phyloP scores from a whole-genome alignment of 2,113 vertebrate genomes.

The Pyxicephalus adspersus region DNA sequence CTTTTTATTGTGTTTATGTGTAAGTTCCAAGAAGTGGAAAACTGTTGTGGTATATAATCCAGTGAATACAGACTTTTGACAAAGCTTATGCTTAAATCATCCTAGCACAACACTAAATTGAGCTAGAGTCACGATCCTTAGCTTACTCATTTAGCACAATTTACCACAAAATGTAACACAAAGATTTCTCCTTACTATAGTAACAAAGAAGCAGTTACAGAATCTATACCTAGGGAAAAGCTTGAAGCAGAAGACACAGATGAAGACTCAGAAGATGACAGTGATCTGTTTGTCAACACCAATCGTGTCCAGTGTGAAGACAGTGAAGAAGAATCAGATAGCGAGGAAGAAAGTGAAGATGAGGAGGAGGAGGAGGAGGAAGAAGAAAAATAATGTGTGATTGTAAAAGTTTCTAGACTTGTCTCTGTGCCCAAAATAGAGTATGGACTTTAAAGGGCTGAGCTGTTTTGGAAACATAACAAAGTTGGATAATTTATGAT shows the following conservation, averaged over 20 bases:
- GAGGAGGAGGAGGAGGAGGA: not conserved
- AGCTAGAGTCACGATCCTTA: too few relatives aligned
- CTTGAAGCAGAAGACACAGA: conserved; percentile 55
- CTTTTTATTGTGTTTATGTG: too few relatives aligned
- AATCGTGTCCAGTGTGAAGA: conserved; percentile 81
- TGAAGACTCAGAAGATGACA: conserved; percentile 78
- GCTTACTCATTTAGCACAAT: too few relatives aligned
- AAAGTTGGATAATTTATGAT: too few relatives aligned
- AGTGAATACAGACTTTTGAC: too few relatives aligned
- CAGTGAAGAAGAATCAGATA: conserved; percentile 75
- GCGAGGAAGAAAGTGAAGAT: conserved; percentile 48
- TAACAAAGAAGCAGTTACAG: not conserved
- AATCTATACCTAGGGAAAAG: not conserved
- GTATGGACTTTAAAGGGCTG: not conserved
- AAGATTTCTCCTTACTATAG: not conserved
- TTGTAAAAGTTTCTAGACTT: not conserved
- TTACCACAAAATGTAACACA: too few relatives aligned
- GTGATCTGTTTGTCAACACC: conserved; percentile 88
- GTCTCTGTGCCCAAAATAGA: not conserved
- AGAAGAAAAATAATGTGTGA: not conserved
- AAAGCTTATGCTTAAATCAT: too few relatives aligned
- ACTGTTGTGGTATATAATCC: too few relatives aligned
- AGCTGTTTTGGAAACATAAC: too few relatives aligned
- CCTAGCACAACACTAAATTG: too few relatives aligned
- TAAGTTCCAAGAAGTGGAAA: too few relatives aligned